These are phyloP conservation scores for Chironomus riparius DNA, from an alignment of 2,888 invertebrate species.

Conservation along the genomic window DNA sequence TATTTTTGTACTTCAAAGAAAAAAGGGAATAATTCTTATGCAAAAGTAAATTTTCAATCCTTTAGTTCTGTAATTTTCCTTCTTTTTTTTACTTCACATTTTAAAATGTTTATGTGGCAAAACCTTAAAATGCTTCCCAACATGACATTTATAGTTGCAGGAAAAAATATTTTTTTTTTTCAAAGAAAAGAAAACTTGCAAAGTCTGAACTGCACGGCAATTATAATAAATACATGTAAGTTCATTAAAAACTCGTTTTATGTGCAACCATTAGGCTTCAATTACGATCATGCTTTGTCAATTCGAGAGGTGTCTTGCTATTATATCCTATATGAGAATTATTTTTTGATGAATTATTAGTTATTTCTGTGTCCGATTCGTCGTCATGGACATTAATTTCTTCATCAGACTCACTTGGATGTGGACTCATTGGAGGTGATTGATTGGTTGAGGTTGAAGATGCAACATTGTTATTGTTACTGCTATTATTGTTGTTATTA, in stretches of 20 bases:
- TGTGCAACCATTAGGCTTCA: constrained; percentile 14
- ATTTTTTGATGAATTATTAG: background rate
- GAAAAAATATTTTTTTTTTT: background rate
- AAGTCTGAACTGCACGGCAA: background rate
- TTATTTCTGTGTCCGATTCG: constrained; percentile 54
- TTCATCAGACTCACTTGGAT: constrained; percentile 52
- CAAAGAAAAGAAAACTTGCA: background rate
- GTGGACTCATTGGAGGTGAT: constrained; percentile 29
- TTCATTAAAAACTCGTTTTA: background rate
- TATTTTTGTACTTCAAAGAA: too few species aligned
- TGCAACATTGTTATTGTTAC: constrained; percentile 30
- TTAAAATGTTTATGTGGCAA: background rate
- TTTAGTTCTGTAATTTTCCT: background rate
- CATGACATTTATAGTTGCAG: too few species aligned
- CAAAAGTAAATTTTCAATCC: background rate
- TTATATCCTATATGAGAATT: constrained; percentile 2
- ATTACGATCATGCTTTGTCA: constrained; percentile 21
- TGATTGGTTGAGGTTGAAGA: constrained; percentile 34
- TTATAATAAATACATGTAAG: background rate
- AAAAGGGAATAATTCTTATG: too few species aligned
- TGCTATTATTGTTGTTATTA: background rate
- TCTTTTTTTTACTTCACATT: background rate
- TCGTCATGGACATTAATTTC: constrained; percentile 78
- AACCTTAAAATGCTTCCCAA: background rate
- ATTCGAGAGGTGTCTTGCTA: constrained; percentile 2